These are phyloP conservation scores for Diabrotica undecimpunctata DNA, from an alignment of 1,140 invertebrate genomes.

Conservation along the genomic window DNA sequence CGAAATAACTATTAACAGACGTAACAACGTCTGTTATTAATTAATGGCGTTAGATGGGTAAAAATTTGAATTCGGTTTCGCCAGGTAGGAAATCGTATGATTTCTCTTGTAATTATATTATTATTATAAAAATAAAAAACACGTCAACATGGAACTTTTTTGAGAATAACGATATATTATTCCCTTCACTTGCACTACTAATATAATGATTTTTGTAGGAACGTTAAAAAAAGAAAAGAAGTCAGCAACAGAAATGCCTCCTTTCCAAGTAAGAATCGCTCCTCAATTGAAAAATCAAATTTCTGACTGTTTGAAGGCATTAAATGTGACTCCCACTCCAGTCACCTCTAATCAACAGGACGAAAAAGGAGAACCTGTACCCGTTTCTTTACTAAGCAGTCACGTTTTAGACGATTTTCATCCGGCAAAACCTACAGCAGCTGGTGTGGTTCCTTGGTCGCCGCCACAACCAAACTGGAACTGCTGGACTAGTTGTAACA, in stretches of 20 bases:
- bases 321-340: slow-evolving; percentile 56
- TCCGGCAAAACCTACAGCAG: slow-evolving; percentile 54
- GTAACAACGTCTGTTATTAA: too few species aligned
- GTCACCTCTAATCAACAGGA: slow-evolving; percentile 8
- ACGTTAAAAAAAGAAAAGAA: slow-evolving; percentile 67
- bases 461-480: slow-evolving; percentile 96
- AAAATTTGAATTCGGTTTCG: too few species aligned
- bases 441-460: slow-evolving; percentile 89
- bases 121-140: too few species aligned
- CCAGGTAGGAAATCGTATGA: too few species aligned
- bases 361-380: slow-evolving; percentile 28
- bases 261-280: slow-evolving; percentile 74
- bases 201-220: slow-evolving; percentile 51
- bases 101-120: too few species aligned
- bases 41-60: too few species aligned
- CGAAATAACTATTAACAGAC: too few species aligned
- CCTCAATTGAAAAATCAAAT: slow-evolving; percentile 65
- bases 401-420: slow-evolving; percentile 62
- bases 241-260: slow-evolving; percentile 65
- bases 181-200: too few species aligned
- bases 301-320: slow-evolving; percentile 58
- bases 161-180: too few species aligned
- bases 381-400: slow-evolving; percentile 56
- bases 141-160: too few species aligned
- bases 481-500: slow-evolving; percentile 90